These are phyloP conservation scores for Otocyon megalotis DNA, from an alignment of 2,113 vertebrate genomes.

Conservation along the genomic window DNA sequence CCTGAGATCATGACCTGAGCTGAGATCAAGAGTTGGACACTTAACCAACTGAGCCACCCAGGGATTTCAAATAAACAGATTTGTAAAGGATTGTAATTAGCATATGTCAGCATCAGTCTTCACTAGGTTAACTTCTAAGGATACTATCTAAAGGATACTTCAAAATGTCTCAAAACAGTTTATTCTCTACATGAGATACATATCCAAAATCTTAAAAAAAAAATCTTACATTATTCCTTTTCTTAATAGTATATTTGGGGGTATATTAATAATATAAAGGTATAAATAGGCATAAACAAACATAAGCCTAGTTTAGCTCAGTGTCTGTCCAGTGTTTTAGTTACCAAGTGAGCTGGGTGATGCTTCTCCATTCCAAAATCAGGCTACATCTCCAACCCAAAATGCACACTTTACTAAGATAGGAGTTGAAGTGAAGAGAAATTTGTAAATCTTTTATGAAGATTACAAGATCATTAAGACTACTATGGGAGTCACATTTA, in stretches of 20 bases:
- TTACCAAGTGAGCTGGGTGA: not conserved
- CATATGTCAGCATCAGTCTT: not conserved
- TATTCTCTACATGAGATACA: not conserved
- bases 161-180: not conserved
- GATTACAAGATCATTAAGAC: not conserved
- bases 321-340: not conserved
- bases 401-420: not conserved
- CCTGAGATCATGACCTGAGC: not conserved
- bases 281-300: not conserved
- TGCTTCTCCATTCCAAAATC: not conserved
- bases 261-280: not conserved
- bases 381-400: not conserved
- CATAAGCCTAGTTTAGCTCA: not conserved
- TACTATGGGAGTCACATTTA: not conserved
- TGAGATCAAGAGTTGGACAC: not conserved
- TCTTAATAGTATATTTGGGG: not conserved
- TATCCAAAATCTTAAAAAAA: not conserved
- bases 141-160: not conserved
- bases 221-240: not conserved
- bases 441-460: not conserved
- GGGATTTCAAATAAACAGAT: not conserved
- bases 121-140: not conserved
- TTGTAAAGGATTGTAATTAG: not conserved
- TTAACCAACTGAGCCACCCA: not conserved
- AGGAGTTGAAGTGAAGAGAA: not conserved